These are phyloP conservation scores for Desmophyllum pertusum DNA, from an alignment of 92 coral and sea anemone genomes.

Conservation along the genomic window DNA sequence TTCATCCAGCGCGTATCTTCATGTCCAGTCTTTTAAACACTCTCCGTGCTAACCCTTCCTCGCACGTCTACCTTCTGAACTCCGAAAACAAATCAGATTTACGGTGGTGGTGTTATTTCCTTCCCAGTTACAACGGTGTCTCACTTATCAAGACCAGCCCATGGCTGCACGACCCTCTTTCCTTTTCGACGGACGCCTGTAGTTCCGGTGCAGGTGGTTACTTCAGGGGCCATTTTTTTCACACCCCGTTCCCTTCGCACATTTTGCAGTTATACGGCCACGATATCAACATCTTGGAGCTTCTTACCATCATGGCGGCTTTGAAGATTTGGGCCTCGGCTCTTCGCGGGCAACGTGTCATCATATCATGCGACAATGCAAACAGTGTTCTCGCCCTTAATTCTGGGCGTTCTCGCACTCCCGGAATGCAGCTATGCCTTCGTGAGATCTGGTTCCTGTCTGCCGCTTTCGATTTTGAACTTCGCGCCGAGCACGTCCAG, in stretches of 20 bases:
- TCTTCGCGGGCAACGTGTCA: conserved; percentile 6
- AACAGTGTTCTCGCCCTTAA: neutral
- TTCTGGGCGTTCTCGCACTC: conserved; percentile 11
- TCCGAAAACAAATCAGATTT: conserved; percentile 31
- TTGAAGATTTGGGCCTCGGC: neutral
- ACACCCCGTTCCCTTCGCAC: too few species aligned
- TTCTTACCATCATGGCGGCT: neutral
- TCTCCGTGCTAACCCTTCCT: too few species aligned
- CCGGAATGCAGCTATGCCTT: conserved; percentile 4
- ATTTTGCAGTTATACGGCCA: neutral
- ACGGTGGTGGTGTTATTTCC: conserved; percentile 37
- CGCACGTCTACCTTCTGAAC: conserved; percentile 23
- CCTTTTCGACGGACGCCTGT: too few species aligned
- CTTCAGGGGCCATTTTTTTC: too few species aligned
- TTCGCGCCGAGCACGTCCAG: conserved; percentile 1
- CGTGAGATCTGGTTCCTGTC: conserved; percentile 18
- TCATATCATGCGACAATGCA: conserved; percentile 8
- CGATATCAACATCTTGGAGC: conserved; percentile 7
- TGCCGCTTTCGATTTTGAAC: neutral
- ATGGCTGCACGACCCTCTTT: too few species aligned
- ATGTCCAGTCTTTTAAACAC: conserved; percentile 26
- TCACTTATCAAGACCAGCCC: conserved; percentile 31
- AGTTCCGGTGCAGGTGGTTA: too few species aligned
- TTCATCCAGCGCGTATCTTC: conserved; percentile 40
- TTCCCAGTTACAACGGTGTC: conserved; percentile 37